Evolutionary conservation across 1,140 invertebrate genomes (phyloP).

Genomic region (Drosophila rhopaloa): DNA sequence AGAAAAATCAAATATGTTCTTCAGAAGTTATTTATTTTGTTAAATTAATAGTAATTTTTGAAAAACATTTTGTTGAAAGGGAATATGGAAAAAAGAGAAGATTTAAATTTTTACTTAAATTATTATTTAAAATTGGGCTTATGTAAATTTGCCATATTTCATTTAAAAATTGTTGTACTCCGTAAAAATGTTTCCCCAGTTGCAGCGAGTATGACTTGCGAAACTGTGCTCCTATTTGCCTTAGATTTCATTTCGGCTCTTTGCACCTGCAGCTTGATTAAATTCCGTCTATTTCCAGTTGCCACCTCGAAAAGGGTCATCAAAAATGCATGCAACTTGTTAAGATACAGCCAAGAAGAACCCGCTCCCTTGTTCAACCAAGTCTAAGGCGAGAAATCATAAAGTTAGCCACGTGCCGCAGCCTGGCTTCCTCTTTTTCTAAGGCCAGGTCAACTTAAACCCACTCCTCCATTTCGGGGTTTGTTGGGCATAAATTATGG

Average conservation of each 20-base stretch:
- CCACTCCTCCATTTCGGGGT: conserved; percentile 6
- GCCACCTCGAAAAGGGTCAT: conserved; percentile 21
- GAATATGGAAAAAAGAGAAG: too few species aligned
- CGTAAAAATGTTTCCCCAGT: not conserved
- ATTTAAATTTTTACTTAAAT: too few species aligned
- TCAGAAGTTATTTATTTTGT: too few species aligned
- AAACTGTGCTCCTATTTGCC: not conserved
- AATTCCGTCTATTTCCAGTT: conserved; percentile 32
- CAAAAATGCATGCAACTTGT: conserved; percentile 61
- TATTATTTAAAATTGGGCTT: too few species aligned
- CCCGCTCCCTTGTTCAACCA: not conserved
- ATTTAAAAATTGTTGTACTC: not conserved
- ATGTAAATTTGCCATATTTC: not conserved
- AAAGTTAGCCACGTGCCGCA: conserved; percentile 70
- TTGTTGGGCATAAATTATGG: conserved; percentile 67
- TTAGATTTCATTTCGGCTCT: not conserved
- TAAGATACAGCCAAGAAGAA: conserved; percentile 1
- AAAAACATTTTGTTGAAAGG: too few species aligned
- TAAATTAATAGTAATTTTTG: too few species aligned
- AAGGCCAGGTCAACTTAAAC: conserved; percentile 8
- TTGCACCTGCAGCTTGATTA: conserved; percentile 55
- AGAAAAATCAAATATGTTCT: too few species aligned
- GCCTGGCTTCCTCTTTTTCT: conserved; percentile 10
- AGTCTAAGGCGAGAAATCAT: conserved; percentile 53
- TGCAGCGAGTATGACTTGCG: conserved; percentile 3